phyloP scores from a whole-genome alignment of 2,888 invertebrate species.

The Leptinotarsa tumamoca region DNA sequence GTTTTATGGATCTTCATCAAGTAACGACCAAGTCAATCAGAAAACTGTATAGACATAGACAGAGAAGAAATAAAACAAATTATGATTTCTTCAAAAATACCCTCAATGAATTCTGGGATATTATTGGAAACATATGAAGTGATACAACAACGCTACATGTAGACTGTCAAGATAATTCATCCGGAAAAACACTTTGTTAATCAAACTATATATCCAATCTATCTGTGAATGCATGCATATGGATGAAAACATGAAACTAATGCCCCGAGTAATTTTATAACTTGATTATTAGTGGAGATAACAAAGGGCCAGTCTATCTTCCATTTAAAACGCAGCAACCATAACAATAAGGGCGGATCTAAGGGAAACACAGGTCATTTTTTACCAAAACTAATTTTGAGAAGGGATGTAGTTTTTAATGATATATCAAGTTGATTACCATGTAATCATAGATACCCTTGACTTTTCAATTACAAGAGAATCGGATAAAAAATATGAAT shows the following conservation, averaged over 20 bases:
- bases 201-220: background rate
- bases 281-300: conserved; percentile 7
- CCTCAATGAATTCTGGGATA: no score
- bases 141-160: no score
- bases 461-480: conserved; percentile 8
- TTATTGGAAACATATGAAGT: no score
- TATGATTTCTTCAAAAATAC: no score
- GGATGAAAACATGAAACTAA: conserved; percentile 1
- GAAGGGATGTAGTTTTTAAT: conserved; percentile 6
- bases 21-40: no score
- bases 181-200: no score
- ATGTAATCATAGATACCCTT: conserved; percentile 2
- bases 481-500: conserved; percentile 1
- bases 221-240: background rate
- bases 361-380: conserved; percentile 14
- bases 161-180: no score
- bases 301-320: background rate
- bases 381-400: conserved; percentile 11
- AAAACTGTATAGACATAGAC: no score
- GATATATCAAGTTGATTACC: conserved; percentile 9
- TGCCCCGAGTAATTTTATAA: background rate
- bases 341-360: conserved; percentile 16
- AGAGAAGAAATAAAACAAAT: no score
- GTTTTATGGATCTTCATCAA: no score
- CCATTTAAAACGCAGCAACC: conserved; percentile 2